These are phyloP conservation scores for Campylomormyrus tamandua DNA, from an alignment of 2,113 vertebrate genomes.

Conservation along the genomic window DNA sequence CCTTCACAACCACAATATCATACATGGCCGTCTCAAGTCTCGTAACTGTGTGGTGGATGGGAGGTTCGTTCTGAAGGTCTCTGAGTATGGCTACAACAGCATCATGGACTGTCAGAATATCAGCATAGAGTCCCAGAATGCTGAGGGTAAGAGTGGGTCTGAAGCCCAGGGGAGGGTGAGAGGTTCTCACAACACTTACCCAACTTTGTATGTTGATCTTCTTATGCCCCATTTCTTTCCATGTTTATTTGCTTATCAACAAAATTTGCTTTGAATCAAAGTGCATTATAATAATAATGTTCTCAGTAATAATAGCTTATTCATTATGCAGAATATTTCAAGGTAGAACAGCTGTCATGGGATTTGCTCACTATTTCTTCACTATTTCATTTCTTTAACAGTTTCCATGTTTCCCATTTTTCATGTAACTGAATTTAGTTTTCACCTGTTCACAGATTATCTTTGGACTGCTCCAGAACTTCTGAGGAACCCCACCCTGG, in stretches of 20 bases:
- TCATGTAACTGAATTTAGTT: neutral
- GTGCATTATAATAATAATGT: neutral
- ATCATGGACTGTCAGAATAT: slow-evolving; percentile 66
- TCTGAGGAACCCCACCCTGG: slow-evolving; percentile 48
- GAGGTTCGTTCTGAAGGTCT: slow-evolving; percentile 80
- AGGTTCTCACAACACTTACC: neutral
- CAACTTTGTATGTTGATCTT: neutral
- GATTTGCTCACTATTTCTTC: neutral
- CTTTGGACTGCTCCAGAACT: slow-evolving; percentile 68
- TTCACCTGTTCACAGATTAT: slow-evolving; percentile 50
- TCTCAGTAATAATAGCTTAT: neutral
- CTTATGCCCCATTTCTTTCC: neutral
- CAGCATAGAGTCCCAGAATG: neutral
- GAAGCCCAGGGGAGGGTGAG: neutral
- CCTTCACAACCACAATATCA: slow-evolving; percentile 68
- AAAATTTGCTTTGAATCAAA: neutral
- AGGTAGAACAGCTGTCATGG: neutral
- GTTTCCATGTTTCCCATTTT: neutral
- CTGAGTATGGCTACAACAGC: slow-evolving; percentile 69
- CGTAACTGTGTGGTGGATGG: slow-evolving; percentile 83
- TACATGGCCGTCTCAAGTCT: slow-evolving; percentile 78
- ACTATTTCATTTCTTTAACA: neutral
- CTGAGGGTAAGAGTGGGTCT: slow-evolving; percentile 46
- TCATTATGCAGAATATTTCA: neutral
- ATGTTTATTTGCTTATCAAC: neutral